Base-by-base conservation (phyloP, 2,113 vertebrate genomes). In the Sardina pilchardus region DNA sequence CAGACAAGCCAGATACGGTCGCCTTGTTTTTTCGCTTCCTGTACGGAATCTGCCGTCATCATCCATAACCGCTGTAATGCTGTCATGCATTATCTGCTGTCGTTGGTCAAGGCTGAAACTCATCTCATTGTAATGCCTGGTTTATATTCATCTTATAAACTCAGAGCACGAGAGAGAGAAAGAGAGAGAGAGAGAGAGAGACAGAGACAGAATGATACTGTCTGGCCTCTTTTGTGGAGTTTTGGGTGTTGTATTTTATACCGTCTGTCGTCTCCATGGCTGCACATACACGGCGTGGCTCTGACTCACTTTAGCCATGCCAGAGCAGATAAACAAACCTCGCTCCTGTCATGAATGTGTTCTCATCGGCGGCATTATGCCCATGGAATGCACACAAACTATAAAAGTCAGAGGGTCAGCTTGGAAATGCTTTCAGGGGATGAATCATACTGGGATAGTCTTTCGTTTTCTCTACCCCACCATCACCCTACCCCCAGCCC, bases 61-160 rank as follows among this genome's bases (percentile, higher is more conserved):
- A 39, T 86, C 44, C 26, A 24, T 84, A 81, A 71, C 47, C 47
- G 21, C 85, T 16, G 47, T 67, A 63, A 34, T 14, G 30, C 81
- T 86, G 83, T 82, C 83, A 85, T 44, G 80, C 59, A 56, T 34
- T 48, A 82, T 83, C n/a, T 85, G 47, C 36, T 71, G 78, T 78
- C 71, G 10, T 36, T 78, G 71, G 71, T 78, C 71, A 78, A 78
- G 71, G 71, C 71, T 34, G 71, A 81, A 47, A 36, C 19, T 42
- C 39, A 16, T 19, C 34, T 78, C 45, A 47, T 16, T 48, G 39
- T 87, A 59, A 87, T 83, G 39, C 9, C 83, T 14, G 71, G 4
- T 80, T 67, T 83, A 5, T 82, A 78, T 78, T 78, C 71, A 78
- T 78, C 34, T 19, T 78, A 36, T 36, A 78, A 78, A 39, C 71